Percentiles rank a stretch among this genome's conserved stretches.
These are phyloP conservation scores for Achroia grisella DNA, from an alignment of 1,140 invertebrate genomes.

Conservation along the genomic window DNA sequence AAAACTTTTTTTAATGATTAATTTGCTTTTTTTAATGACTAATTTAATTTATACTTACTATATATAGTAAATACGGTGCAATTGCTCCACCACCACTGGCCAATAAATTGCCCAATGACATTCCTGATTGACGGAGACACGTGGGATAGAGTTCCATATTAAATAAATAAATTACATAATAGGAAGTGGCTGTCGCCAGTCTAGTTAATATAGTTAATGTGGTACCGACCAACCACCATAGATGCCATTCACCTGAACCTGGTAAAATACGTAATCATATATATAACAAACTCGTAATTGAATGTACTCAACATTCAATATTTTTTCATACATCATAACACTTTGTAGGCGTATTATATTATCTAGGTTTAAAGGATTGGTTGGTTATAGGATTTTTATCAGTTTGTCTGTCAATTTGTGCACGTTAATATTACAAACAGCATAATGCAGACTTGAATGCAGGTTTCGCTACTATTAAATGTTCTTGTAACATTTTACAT, in stretches of 20 bases:
- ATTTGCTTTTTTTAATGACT: too few species aligned
- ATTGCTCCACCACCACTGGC: slow-evolving; percentile 76
- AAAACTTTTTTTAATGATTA: too few species aligned
- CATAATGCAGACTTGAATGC: too few species aligned
- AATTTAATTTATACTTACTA: slow-evolving; percentile 71
- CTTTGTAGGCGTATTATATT: too few species aligned
- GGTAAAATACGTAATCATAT: slow-evolving; percentile 8
- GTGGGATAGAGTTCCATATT: slow-evolving; percentile 82
- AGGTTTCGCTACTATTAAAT: too few species aligned
- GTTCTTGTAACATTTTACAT: too few species aligned
- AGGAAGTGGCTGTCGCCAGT: slow-evolving; percentile 77
- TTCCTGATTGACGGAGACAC: slow-evolving; percentile 78
- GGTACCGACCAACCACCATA: slow-evolving; percentile 48
- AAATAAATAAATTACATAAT: slow-evolving; percentile 78
- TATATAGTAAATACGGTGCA: slow-evolving; percentile 82
- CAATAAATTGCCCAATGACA: slow-evolving; percentile 76
- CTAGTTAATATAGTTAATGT: slow-evolving; percentile 75
- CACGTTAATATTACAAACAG: too few species aligned
- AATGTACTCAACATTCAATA: too few species aligned
- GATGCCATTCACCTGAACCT: slow-evolving; percentile 36
- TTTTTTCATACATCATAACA: too few species aligned
- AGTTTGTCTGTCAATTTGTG: too few species aligned
- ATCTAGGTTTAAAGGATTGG: too few species aligned
- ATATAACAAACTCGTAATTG: not conserved
- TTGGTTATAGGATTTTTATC: too few species aligned